These are phyloP conservation scores for Meganola albula DNA, from an alignment of 2,888 invertebrate genomes.

Conservation along the genomic window DNA sequence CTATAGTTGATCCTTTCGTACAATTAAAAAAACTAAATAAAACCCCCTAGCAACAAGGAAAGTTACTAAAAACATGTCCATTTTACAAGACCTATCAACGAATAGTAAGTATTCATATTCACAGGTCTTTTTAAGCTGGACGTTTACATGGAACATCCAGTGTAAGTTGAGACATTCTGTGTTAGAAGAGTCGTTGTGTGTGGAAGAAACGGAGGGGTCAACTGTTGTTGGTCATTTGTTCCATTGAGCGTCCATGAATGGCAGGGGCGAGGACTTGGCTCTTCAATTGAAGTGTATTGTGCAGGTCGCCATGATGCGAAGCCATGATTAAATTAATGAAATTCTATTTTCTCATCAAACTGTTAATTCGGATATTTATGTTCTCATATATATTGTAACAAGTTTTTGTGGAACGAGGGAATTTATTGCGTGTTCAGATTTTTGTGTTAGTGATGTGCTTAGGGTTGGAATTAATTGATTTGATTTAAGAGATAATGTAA, in stretches of 20 bases:
- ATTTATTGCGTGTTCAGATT: constrained; percentile 9
- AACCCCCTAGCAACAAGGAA: constrained; percentile 36
- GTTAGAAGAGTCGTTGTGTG: constrained; percentile 10
- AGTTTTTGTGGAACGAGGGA: constrained; percentile 22
- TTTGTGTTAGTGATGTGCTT: constrained; percentile 5
- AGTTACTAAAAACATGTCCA: constrained; percentile 25
- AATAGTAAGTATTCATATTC: constrained; percentile 12
- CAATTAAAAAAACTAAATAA: constrained; percentile 35
- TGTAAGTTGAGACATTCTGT: constrained; percentile 17
- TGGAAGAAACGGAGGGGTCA: constrained; percentile 20
- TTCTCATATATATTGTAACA: constrained; percentile 23
- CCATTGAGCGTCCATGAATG: constrained; percentile 31
- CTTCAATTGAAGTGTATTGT: constrained; percentile 22
- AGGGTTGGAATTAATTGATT: constrained; percentile 9
- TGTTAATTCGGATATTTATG: constrained; percentile 40
- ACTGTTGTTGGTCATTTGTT: constrained; percentile 17
- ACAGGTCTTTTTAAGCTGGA: constrained; percentile 27
- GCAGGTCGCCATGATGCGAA: constrained; percentile 33
- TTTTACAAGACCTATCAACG: constrained; percentile 21
- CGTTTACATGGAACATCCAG: constrained; percentile 15
- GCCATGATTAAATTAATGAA: constrained; percentile 53
- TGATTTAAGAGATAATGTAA: no score
- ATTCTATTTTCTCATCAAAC: constrained; percentile 41
- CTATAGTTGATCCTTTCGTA: constrained; percentile 32
- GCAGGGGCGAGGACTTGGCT: constrained; percentile 8